phyloP scores from a whole-genome alignment of 2,797 vertebrate species.

The Anas capensis region DNA sequence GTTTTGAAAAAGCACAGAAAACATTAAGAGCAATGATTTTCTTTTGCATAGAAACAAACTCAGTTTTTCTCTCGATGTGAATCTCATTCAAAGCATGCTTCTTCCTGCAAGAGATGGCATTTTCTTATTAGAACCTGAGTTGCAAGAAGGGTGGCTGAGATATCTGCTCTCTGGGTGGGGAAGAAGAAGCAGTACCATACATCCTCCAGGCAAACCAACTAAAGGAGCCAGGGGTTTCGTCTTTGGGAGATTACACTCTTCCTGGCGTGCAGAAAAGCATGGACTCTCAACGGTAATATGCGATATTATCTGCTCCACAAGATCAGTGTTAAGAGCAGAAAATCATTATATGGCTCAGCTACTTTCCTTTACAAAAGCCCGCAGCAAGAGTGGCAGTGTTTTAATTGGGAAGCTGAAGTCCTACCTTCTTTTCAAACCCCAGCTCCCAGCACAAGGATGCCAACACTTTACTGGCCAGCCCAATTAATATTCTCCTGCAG shows the following conservation, averaged over 20 bases:
- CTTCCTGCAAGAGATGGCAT: accelerated
- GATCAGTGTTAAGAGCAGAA: not conserved
- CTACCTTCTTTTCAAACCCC: not conserved
- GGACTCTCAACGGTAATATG: not conserved
- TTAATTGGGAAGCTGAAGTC: not conserved
- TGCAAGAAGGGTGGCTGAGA: accelerated
- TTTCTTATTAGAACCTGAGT: not conserved
- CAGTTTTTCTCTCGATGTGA: not conserved
- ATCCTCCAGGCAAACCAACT: not conserved
- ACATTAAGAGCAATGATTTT: not conserved
- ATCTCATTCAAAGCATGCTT: not conserved
- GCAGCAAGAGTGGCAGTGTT: not conserved
- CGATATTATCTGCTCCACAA: not conserved
- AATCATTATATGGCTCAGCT: conserved; percentile 4
- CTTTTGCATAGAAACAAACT: not conserved
- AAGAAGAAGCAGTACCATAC: not conserved
- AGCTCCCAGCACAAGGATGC: not conserved
- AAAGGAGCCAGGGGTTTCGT: not conserved
- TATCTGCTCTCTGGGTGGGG: not conserved
- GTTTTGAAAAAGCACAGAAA: not conserved
- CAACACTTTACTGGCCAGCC: not conserved
- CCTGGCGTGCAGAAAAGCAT: accelerated
- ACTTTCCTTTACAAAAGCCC: not conserved
- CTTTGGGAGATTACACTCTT: not conserved
- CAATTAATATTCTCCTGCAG: conserved; percentile 32